These are phyloP conservation scores for Picus viridis DNA, from an alignment of 2,797 vertebrate species.

Conservation along the genomic window DNA sequence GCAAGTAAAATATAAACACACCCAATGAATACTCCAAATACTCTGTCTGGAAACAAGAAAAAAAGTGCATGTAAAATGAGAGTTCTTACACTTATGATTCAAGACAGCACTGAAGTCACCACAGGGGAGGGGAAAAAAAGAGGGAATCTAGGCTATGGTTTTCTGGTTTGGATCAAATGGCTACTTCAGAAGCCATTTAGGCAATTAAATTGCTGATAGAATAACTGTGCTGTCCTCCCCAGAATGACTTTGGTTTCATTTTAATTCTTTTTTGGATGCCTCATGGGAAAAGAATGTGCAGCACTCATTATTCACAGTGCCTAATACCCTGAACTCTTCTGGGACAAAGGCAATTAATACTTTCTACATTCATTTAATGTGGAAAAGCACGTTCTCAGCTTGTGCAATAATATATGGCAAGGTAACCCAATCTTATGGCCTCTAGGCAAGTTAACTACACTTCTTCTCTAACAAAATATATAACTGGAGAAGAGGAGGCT, in stretches of 20 bases:
- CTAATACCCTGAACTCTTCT: conserved; percentile 8
- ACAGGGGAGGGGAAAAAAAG: neutral
- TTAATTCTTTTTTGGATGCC: conserved; percentile 9
- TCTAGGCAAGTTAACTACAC: neutral
- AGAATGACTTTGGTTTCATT: conserved; percentile 37
- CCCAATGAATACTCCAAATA: neutral
- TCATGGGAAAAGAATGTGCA: conserved; percentile 26
- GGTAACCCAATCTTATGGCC: neutral
- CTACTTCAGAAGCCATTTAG: neutral
- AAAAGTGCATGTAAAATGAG: neutral
- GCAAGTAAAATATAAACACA: neutral
- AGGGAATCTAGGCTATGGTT: neutral
- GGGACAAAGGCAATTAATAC: conserved; percentile 24
- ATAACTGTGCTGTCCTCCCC: neutral
- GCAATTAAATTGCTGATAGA: neutral
- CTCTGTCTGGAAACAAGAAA: neutral
- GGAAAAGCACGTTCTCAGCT: conserved; percentile 8
- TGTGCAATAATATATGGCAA: neutral
- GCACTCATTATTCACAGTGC: neutral
- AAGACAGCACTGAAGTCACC: neutral
- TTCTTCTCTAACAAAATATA: neutral
- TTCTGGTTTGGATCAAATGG: conserved; percentile 10
- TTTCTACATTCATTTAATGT: conserved; percentile 1
- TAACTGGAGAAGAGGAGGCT: no score
- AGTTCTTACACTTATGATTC: neutral